A percentile compares a stretch with the other conserved stretches of the same genome.
Evolutionary conservation across 2,113 vertebrate genomes (phyloP).

Genomic region (Zosterops pallidus): DNA sequence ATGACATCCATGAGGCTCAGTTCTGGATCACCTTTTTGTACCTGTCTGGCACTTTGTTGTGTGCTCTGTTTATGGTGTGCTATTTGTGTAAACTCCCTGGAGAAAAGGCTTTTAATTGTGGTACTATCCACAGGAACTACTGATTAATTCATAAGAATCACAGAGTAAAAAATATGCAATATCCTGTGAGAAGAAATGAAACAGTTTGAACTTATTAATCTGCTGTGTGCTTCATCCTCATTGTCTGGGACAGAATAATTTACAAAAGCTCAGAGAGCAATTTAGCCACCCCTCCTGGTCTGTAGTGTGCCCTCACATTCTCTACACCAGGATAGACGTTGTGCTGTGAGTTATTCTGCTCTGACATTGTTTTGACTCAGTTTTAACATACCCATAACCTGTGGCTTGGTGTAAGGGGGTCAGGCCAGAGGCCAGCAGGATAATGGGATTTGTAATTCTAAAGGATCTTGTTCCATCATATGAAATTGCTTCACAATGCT

Average conservation of each 20-base stretch:
- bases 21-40: not conserved
- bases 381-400: not conserved
- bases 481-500: not conserved
- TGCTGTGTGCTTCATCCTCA: not conserved
- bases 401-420: not conserved
- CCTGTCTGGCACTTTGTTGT: not conserved
- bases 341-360: not conserved
- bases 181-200: not conserved
- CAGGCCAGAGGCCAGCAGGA: not conserved
- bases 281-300: not conserved
- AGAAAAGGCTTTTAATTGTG: not conserved
- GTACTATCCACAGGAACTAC: not conserved
- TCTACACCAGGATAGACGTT: not conserved
- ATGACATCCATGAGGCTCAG: not conserved
- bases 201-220: not conserved
- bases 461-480: not conserved
- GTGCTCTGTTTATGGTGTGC: not conserved
- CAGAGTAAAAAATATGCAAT: not conserved
- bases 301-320: not conserved
- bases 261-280: not conserved
- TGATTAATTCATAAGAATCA: not conserved
- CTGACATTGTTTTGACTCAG: not conserved
- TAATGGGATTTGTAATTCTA: not conserved
- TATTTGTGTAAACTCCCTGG: not conserved
- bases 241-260: not conserved